Evolutionary conservation across 2,113 vertebrate genomes (phyloP), one percentile per base, ranked within the genome.

Genomic region (Dunckerocampus dactyliophorus): DNA sequence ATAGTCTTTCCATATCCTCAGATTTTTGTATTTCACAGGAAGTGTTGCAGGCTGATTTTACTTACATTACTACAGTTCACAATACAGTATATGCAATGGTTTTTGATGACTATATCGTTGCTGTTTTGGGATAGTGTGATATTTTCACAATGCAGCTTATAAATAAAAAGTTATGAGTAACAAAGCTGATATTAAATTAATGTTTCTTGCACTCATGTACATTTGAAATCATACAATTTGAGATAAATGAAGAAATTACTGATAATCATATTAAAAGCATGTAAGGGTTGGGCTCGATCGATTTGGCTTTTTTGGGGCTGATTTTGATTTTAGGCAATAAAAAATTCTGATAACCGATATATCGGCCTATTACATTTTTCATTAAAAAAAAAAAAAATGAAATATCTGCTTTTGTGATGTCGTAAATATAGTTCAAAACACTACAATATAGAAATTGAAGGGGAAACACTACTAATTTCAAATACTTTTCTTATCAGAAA

Each of bases 81-180:
- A 56, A 10, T 50, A 43, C 54, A 62, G n/a, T 56, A 13, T 63
- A 49, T 64, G 65, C 62, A 45, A 13, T 53, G 53, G 50, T 55
- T 64, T 15, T 42, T 34, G 21, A 21, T 31, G 57, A 67, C 72
- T n/a, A 75, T 45, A 17, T 63, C 14, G 46, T 19, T 20, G 12
- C 47, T 39, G 17, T 46, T 50, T 39, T 50, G 39, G 17, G 45
- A 17, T 50, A 48, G 59, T 77, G 50, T 69, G 53, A 45, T 63
- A 48, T 73, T 68, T 71, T 75, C 37, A 64, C 55, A 65, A 51
- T 46, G 69, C 59, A 4, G 57, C 54, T 65, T 21, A 56, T 43
- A 6, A 81, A 81, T 76, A 76, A 80, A 80, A 11, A 56, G 65
- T 63, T 52, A 47, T 77, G 63, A 60, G 65, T 11, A 56, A 45